Conservation (phyloP, 2,113 vertebrate species). For the Fulica atra region DNA sequence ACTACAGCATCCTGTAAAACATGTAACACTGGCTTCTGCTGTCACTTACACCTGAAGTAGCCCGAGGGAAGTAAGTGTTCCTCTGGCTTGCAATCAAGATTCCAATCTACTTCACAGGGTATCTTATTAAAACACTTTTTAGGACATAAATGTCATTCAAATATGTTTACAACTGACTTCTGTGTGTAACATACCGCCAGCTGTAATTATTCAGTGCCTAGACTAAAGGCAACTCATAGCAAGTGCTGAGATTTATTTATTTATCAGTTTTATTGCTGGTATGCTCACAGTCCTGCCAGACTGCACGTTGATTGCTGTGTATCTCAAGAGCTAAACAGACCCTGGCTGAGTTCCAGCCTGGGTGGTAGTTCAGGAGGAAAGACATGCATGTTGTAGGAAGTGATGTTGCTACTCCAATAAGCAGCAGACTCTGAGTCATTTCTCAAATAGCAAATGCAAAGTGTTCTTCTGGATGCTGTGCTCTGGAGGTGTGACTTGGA, state of each 20-base stretch:
- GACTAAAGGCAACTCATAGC: neutral
- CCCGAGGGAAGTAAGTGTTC: neutral
- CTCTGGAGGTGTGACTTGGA: neutral
- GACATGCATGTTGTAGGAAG: slow-evolving; percentile 17
- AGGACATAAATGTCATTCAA: neutral
- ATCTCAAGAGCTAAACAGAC: slow-evolving; percentile 27
- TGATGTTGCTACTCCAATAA: slow-evolving; percentile 19
- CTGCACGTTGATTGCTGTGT: neutral
- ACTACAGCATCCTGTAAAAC: neutral
- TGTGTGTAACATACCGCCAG: neutral
- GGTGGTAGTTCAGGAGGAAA: slow-evolving; percentile 34
- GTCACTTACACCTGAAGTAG: neutral
- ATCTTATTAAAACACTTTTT: neutral
- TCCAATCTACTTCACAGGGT: neutral
- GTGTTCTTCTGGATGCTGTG: neutral
- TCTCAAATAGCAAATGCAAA: neutral
- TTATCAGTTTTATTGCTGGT: slow-evolving; percentile 6
- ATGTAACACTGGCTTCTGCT: neutral
- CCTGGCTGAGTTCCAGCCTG: neutral
- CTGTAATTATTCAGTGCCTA: slow-evolving; percentile 5
- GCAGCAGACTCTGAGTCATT: slow-evolving; percentile 42
- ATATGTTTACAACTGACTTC: neutral
- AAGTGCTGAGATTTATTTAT: slow-evolving; percentile 15
- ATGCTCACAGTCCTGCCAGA: neutral
- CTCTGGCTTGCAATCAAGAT: neutral